These are phyloP conservation scores for Gobio occitaniae DNA, from an alignment of 2,797 vertebrate genomes.

Conservation along the genomic window DNA sequence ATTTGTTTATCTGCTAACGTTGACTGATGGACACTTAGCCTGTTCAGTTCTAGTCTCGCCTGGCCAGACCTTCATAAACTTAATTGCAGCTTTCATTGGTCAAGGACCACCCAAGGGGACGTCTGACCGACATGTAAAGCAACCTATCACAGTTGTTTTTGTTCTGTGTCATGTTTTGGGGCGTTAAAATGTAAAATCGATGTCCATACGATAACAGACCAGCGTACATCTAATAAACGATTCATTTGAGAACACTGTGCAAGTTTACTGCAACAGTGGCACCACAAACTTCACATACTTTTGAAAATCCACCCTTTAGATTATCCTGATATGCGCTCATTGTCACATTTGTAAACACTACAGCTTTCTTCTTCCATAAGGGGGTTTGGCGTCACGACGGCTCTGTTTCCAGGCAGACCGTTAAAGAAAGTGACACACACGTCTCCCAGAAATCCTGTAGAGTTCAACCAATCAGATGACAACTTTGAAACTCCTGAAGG, in stretches of 20 bases:
- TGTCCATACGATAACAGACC: neutral
- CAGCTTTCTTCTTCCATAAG: neutral
- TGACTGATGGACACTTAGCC: constrained; percentile 20
- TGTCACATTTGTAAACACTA: neutral
- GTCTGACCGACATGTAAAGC: neutral
- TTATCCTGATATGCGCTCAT: neutral
- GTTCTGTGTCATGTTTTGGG: neutral
- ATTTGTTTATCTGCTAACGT: neutral
- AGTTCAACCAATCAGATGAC: neutral
- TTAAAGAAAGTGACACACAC: neutral
- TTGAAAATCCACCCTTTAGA: neutral
- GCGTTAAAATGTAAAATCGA: neutral
- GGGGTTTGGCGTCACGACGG: neutral
- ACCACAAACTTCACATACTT: neutral
- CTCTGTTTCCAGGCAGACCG: neutral
- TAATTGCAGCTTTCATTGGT: neutral
- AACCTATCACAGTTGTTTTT: neutral
- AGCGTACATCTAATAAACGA: neutral
- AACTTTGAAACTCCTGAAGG: neutral
- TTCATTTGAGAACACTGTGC: neutral
- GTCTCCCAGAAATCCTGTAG: neutral
- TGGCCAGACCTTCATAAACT: neutral
- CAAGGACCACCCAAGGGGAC: neutral
- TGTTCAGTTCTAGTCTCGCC: neutral
- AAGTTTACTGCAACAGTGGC: neutral